Evolutionary conservation across 2,888 invertebrate genomes (phyloP).

Genomic region (Didymodactylos carnosus): DNA sequence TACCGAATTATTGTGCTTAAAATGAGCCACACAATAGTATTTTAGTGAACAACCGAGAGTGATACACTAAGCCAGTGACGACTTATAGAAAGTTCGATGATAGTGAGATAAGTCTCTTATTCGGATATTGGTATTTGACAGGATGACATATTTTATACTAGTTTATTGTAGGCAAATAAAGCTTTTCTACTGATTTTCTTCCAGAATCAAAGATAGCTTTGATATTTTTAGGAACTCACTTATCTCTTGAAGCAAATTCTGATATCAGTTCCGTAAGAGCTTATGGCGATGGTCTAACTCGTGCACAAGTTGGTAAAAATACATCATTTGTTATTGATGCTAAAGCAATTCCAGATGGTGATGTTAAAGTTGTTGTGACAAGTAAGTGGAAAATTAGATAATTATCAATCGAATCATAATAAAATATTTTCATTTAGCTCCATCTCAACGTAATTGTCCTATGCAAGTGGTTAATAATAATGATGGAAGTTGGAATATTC

Average conservation of each 20-base stretch:
- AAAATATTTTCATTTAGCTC: no score
- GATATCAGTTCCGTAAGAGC: neutral
- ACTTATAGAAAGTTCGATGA: no score
- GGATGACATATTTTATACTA: no score
- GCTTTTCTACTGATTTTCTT: no score
- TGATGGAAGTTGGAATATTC: neutral
- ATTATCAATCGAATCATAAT: no score
- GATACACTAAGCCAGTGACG: no score
- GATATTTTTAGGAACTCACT: neutral
- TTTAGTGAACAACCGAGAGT: no score
- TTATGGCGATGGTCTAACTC: neutral
- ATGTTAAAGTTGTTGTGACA: neutral
- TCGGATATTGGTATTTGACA: no score
- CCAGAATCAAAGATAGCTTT: neutral
- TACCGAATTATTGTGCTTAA: no score
- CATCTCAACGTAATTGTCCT: neutral
- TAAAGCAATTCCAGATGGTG: neutral
- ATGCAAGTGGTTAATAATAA: neutral
- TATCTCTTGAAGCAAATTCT: neutral
- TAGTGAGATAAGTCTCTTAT: no score
- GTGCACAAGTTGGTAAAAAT: neutral
- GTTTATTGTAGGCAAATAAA: no score
- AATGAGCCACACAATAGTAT: no score
- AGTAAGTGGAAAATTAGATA: neutral
- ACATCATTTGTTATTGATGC: neutral